Conservation (phyloP, 2,113 vertebrate species). For the Jaculus jaculus region DNA sequence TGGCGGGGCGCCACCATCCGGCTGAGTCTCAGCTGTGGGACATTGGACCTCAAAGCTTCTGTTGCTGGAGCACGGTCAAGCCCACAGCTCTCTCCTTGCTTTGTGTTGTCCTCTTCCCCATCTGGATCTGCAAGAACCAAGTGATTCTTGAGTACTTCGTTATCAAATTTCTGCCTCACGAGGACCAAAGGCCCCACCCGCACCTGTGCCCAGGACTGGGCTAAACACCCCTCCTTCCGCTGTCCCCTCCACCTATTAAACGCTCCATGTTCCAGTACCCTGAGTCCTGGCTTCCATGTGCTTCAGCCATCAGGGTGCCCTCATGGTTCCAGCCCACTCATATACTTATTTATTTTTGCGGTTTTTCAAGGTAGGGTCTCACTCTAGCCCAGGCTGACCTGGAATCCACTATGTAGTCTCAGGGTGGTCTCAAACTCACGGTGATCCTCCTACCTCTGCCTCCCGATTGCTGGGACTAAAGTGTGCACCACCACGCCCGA, state of each 20-base stretch:
- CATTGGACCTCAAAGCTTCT: neutral
- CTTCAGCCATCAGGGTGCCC: neutral
- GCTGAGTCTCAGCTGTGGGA: neutral
- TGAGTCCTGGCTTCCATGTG: neutral
- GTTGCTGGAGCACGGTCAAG: rapidly evolving
- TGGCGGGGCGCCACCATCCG: neutral
- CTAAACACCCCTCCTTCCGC: neutral
- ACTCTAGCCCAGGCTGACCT: no score
- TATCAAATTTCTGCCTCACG: neutral
- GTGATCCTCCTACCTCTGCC: no score
- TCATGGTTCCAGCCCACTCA: no score
- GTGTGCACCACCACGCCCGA: no score
- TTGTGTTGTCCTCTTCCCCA: rapidly evolving
- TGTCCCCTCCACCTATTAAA: rapidly evolving
- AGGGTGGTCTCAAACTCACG: no score
- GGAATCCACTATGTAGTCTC: no score
- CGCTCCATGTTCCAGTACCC: neutral
- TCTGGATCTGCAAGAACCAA: neutral
- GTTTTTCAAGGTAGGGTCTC: no score
- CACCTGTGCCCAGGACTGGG: no score
- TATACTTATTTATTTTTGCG: no score
- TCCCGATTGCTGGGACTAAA: no score
- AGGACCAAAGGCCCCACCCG: neutral
- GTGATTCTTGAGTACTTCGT: neutral
- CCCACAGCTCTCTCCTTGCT: no score